phyloP scores from a whole-genome alignment of 1,140 invertebrate species.

The Heliconius melpomene region DNA sequence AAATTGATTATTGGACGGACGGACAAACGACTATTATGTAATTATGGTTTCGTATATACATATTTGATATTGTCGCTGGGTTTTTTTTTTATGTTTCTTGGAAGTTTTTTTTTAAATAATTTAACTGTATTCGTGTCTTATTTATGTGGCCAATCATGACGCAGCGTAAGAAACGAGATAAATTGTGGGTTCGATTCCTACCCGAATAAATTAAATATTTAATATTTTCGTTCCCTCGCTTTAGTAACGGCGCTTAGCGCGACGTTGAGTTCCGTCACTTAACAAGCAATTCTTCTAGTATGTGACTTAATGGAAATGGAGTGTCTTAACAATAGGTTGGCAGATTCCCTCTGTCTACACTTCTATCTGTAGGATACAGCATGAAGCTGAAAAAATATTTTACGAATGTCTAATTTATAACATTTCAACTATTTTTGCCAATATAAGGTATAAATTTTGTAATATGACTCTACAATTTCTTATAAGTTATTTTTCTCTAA shows the following conservation, averaged over 20 bases:
- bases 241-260: not conserved
- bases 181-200: not conserved
- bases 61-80: not conserved
- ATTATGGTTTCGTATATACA: slow-evolving; percentile 8
- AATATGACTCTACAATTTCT: too few relatives aligned
- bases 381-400: too few relatives aligned
- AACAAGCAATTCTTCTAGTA: not conserved
- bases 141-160: not conserved
- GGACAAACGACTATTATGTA: slow-evolving; percentile 14
- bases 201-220: not conserved
- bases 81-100: not conserved
- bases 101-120: not conserved
- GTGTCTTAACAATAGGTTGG: not conserved
- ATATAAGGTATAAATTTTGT: too few relatives aligned
- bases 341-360: not conserved
- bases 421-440: too few relatives aligned
- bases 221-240: not conserved
- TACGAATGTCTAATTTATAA: too few relatives aligned
- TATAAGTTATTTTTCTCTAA: too few relatives aligned
- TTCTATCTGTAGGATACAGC: not conserved
- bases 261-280: not conserved
- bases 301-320: too few relatives aligned
- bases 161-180: not conserved
- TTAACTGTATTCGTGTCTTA: too few relatives aligned
- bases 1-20: slow-evolving; percentile 12